These are phyloP conservation scores for Mnemiopsis leidyi DNA, from an alignment of 37 sponge, comb jelly and placozoan species.

Conservation along the genomic window DNA sequence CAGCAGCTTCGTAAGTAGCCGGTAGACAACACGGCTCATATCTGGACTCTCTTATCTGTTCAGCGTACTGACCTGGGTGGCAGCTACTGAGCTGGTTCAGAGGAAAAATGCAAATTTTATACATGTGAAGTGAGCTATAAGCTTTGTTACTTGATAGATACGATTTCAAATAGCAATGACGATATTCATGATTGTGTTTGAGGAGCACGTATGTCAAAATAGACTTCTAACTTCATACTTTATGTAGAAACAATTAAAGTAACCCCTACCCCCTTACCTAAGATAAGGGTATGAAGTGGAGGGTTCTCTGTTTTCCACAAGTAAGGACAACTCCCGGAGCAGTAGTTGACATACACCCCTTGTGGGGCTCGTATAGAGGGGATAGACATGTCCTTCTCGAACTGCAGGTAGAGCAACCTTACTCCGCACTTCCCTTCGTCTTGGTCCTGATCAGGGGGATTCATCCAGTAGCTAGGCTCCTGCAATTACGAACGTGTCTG, in stretches of 20 bases:
- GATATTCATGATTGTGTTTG: too few relatives aligned
- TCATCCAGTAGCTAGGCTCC: constrained; percentile 23
- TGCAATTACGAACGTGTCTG: too few relatives aligned
- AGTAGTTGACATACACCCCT: constrained; percentile 53
- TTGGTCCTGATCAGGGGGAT: background rate
- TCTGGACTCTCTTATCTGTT: constrained; percentile 5
- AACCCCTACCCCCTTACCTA: constrained; percentile 23
- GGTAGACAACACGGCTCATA: constrained; percentile 63
- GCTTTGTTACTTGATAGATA: too few relatives aligned
- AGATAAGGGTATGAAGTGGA: constrained; percentile 27
- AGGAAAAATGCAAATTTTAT: too few relatives aligned
- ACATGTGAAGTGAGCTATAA: too few relatives aligned
- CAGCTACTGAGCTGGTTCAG: too few relatives aligned
- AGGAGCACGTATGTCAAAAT: too few relatives aligned
- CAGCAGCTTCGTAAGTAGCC: constrained; percentile 21
- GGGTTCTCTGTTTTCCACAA: constrained; percentile 47
- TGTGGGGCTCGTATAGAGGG: constrained; percentile 32
- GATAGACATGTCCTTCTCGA: constrained; percentile 41
- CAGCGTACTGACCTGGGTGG: constrained; percentile 59
- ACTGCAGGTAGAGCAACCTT: constrained; percentile 39
- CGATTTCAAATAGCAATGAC: too few relatives aligned
- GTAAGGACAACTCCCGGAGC: constrained; percentile 35
- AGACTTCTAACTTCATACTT: background rate
- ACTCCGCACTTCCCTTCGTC: constrained; percentile 57
- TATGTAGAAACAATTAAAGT: background rate